Conservation (phyloP, 2,113 vertebrate species). For the Struthio camelus region DNA sequence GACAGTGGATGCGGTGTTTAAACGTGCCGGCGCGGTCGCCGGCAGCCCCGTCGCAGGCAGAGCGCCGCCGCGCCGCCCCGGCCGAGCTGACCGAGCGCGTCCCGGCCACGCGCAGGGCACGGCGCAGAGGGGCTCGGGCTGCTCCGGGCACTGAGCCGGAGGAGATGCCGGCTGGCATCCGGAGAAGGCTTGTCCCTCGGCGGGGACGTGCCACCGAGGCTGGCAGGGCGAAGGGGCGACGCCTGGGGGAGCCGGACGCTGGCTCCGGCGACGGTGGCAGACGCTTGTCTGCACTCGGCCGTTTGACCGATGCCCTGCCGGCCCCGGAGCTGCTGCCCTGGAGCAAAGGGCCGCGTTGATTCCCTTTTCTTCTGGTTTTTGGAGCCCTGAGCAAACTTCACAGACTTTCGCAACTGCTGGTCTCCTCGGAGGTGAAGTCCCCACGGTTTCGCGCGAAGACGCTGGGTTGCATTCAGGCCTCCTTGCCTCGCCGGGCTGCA, state of each 20-base stretch:
- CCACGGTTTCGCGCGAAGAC: no score
- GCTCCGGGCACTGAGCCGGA: neutral
- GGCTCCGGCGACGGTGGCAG: no score
- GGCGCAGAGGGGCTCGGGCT: neutral
- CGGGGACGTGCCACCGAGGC: fast-evolving
- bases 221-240: neutral
- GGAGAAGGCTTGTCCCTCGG: neutral
- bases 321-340: no score
- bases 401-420: neutral
- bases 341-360: no score
- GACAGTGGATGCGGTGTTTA: neutral
- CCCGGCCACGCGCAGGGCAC: fast-evolving
- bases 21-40: fast-evolving
- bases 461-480: no score
- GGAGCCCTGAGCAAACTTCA: neutral
- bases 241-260: no score
- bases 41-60: neutral
- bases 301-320: neutral
- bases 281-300: neutral
- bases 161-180: neutral
- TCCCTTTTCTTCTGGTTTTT: neutral
- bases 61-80: fast-evolving
- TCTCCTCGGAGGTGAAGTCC: neutral
- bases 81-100: fast-evolving
- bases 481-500: no score